Conservation (phyloP, 2,888 invertebrate genomes). For the Tinea trinotella region DNA sequence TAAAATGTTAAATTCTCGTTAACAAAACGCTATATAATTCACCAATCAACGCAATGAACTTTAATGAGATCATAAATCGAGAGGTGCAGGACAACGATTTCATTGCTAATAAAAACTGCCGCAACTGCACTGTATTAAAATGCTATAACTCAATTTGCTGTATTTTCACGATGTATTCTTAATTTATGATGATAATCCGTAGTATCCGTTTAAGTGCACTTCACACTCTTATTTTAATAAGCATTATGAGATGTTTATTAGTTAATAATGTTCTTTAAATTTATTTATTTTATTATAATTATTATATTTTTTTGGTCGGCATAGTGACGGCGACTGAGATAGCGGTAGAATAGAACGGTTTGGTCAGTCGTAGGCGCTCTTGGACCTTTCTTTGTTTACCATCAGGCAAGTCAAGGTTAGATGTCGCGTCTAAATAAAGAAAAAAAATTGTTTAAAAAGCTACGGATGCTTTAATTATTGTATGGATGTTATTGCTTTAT, state of each 20-base stretch:
- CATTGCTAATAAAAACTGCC: constrained; percentile 49
- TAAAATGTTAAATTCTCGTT: background rate
- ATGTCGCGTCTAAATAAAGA: no score
- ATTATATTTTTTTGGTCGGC: no score
- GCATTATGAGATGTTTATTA: background rate
- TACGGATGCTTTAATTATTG: no score
- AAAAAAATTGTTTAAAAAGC: no score
- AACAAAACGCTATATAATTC: background rate
- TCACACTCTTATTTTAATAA: constrained; percentile 14
- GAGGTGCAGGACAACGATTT: constrained; percentile 38
- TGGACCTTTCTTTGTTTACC: no score
- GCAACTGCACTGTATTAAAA: constrained; percentile 42
- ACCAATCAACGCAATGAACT: constrained; percentile 22
- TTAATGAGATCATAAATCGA: constrained; percentile 46
- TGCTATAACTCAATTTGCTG: constrained; percentile 49
- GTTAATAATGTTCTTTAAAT: background rate
- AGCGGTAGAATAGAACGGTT: no score
- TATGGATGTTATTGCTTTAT: no score
- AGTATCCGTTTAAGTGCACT: constrained; percentile 10
- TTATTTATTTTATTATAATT: background rate
- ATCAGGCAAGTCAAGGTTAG: no score
- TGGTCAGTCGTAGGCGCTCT: no score
- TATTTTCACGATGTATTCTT: constrained; percentile 36
- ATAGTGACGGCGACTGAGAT: no score
- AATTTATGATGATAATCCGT: constrained; percentile 24